Evolutionary conservation across 2,113 vertebrate genomes (phyloP), one percentile per base, ranked within the genome.

Genomic region (Psittacula cyanocephala): DNA sequence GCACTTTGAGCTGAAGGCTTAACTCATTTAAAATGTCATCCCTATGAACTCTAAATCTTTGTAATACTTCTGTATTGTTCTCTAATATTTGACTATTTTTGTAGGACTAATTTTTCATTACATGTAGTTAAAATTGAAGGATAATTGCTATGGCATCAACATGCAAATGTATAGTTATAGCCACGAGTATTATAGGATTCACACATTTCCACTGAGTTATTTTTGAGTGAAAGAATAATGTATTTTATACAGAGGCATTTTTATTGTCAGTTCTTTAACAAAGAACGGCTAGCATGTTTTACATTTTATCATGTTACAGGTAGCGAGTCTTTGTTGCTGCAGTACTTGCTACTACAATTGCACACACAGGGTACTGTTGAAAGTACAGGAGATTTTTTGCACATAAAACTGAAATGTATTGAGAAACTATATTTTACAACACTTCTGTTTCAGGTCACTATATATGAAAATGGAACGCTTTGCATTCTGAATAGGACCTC

Each of bases 21-120:
- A 76, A 81, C 44, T 78, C 44, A 52, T 70, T 49, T 95, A 78
- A 92, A 95, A 83, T 77, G 57, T 83, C 68, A 59, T 84, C 63
- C 91, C 94, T 94, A 86, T 90, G 78, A 93, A 77, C 59, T 62
- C 57, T 69, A 44, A 91, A 69, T 78, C 50, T 92, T 90, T 95
- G 71, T 92, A 91, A 82, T 84, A 64, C 74, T 88, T 96, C 85
- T 84, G 67, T 94, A 89, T 93, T 71, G 37, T 91, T 96, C 81
- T 96, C 60, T 94, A 93, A 90, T 96, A 95, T 87, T 95, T 92
- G 80, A 84, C 91, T 95, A 93, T 96, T 92, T 95, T 95, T 96
- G 91, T 97, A 97, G 96, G 81, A 96, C 76, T 96, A 75, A 90
- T 92, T 96, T 97, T 93, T 95, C 88, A 93, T 97, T 96, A 93